phyloP scores from a whole-genome alignment of 2,888 invertebrate genomes.

The Eristalinus sepulchralis region DNA sequence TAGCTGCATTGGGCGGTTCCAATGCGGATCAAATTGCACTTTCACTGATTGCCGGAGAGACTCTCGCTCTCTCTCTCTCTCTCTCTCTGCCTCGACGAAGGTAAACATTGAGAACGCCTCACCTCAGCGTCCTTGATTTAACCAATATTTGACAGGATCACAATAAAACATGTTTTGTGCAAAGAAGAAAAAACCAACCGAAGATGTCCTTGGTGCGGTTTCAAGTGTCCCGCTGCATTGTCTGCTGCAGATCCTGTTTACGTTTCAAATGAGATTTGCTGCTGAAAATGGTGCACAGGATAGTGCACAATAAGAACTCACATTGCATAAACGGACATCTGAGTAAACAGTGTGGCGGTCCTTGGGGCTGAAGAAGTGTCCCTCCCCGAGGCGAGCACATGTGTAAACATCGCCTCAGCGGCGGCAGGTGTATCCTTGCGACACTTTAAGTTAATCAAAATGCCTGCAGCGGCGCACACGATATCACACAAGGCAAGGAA shows the following conservation, averaged over 20 bases:
- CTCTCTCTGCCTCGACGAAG: not conserved
- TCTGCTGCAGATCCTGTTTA: constrained; percentile 54
- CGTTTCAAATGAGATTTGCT: constrained; percentile 43
- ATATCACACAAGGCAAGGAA: constrained; percentile 28
- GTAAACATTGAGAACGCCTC: constrained; percentile 47
- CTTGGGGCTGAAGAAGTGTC: not conserved
- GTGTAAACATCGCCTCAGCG: not conserved
- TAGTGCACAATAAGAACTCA: constrained; percentile 11
- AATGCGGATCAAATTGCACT: constrained; percentile 75
- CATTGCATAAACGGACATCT: constrained; percentile 60
- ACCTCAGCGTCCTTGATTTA: constrained; percentile 67
- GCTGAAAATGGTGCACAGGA: not conserved
- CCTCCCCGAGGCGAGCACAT: not conserved
- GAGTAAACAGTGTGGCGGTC: constrained; percentile 39
- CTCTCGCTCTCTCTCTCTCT: constrained; percentile 5
- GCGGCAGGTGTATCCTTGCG: not conserved
- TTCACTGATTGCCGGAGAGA: constrained; percentile 60
- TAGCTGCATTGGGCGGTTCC: constrained; percentile 58
- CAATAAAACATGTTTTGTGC: constrained; percentile 14
- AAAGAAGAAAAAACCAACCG: constrained; percentile 5
- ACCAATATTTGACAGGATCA: constrained; percentile 70
- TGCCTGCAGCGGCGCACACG: constrained; percentile 19
- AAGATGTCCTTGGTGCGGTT: constrained; percentile 49
- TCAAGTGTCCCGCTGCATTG: constrained; percentile 54
- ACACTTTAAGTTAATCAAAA: constrained; percentile 35